Evolutionary conservation across 1,140 invertebrate genomes (phyloP).

Genomic region (Bombus confusus): DNA sequence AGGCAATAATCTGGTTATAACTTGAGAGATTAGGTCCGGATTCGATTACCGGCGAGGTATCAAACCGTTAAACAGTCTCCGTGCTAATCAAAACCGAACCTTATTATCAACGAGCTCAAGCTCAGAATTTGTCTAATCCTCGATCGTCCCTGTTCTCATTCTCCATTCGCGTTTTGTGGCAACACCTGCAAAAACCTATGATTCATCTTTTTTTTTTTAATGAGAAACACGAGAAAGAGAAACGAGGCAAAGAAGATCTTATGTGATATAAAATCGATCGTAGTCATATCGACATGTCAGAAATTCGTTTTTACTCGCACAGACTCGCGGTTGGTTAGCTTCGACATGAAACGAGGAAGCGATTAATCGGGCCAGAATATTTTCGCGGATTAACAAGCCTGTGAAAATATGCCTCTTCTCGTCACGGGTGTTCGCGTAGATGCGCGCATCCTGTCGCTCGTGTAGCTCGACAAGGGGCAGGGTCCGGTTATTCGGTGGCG

Average conservation of each 20-base stretch:
- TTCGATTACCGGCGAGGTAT: slow-evolving; percentile 83
- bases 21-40: slow-evolving; percentile 84
- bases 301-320: background rate
- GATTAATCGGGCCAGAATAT: slow-evolving; percentile 56
- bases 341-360: background rate
- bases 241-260: background rate
- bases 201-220: background rate
- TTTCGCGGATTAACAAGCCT: slow-evolving; percentile 58
- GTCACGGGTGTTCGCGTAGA: slow-evolving; percentile 51
- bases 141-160: slow-evolving; percentile 34
- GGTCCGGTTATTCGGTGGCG: slow-evolving; percentile 67
- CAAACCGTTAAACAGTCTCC: slow-evolving; percentile 84
- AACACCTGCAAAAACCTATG: too few species aligned
- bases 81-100: slow-evolving; percentile 83
- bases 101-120: slow-evolving; percentile 79
- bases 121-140: slow-evolving; percentile 69
- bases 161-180: background rate
- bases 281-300: background rate
- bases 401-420: slow-evolving; percentile 61
- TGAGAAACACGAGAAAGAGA: too few species aligned
- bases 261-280: background rate
- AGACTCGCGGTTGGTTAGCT: background rate
- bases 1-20: slow-evolving; percentile 83
- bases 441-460: slow-evolving; percentile 53
- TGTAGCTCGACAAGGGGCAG: slow-evolving; percentile 60